phyloP scores from a whole-genome alignment of 2,888 invertebrate genomes.

The Nomada ferruginata region DNA sequence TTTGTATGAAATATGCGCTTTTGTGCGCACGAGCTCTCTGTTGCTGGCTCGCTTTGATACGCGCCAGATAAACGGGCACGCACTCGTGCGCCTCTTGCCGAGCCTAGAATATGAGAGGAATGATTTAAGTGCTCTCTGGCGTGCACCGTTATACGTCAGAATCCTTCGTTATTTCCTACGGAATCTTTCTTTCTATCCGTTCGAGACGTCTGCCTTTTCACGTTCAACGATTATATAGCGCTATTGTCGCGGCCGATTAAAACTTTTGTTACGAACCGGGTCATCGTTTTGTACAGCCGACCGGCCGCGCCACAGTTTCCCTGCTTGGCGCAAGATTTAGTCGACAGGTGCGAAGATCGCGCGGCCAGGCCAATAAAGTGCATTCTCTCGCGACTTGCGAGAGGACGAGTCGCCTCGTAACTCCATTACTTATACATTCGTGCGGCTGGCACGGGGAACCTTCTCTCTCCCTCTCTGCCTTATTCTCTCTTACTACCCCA shows the following conservation, averaged over 20 bases:
- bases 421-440: slow-evolving; percentile 80
- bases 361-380: slow-evolving; percentile 45
- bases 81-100: slow-evolving; percentile 4
- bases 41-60: slow-evolving; percentile 19
- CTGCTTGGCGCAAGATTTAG: slow-evolving; percentile 39
- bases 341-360: slow-evolving; percentile 58
- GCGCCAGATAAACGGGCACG: slow-evolving; percentile 39
- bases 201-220: too few species aligned
- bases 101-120: slow-evolving; percentile 20
- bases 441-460: slow-evolving; percentile 56
- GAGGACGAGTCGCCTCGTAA: slow-evolving; percentile 62
- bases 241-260: too few species aligned
- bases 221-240: too few species aligned
- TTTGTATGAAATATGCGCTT: slow-evolving; percentile 47
- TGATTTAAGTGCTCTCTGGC: slow-evolving; percentile 36
- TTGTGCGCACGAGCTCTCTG: slow-evolving; percentile 21
- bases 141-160: slow-evolving; percentile 33
- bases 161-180: slow-evolving; percentile 16
- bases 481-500: slow-evolving; percentile 69
- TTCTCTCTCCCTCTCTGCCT: not conserved
- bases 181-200: slow-evolving; percentile 11
- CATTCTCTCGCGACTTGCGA: slow-evolving; percentile 18
- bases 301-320: slow-evolving; percentile 15
- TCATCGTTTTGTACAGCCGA: not conserved
- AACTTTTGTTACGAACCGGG: too few species aligned